Conservation (phyloP, 2,113 vertebrate species). For the Spizaetus ornatus region DNA sequence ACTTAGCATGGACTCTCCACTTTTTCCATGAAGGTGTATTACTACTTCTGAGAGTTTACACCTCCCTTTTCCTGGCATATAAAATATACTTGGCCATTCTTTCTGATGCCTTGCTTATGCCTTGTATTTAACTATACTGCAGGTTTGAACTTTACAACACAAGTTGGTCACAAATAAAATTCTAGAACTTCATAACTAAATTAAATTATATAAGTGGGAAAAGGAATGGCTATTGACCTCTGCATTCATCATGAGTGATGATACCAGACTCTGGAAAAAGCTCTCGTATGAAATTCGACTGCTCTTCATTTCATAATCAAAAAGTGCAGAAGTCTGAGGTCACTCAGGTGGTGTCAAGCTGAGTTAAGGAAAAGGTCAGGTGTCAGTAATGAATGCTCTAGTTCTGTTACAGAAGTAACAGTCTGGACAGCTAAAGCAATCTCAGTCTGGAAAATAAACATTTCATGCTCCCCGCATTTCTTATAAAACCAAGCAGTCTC, state of each 20-base stretch:
- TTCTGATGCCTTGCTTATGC: not conserved
- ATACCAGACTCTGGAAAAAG: not conserved
- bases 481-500: not conserved
- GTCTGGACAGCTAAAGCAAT: not conserved
- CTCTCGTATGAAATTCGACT: not conserved
- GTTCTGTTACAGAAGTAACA: not conserved
- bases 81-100: not conserved
- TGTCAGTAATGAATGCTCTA: not conserved
- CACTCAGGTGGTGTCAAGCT: not conserved
- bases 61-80: not conserved
- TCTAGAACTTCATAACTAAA: not conserved
- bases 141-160: not conserved
- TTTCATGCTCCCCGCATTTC: not conserved
- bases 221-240: not conserved
- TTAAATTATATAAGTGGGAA: not conserved
- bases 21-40: not conserved
- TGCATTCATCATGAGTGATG: not conserved
- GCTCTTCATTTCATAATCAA: not conserved
- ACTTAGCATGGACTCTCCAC: not conserved
- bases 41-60: not conserved
- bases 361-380: not conserved
- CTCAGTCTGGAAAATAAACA: not conserved
- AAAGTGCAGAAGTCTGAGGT: not conserved
- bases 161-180: not conserved
- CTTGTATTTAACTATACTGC: not conserved